Evolutionary conservation across 1,140 invertebrate genomes (phyloP).

Genomic region (Dreissena rostriformis): DNA sequence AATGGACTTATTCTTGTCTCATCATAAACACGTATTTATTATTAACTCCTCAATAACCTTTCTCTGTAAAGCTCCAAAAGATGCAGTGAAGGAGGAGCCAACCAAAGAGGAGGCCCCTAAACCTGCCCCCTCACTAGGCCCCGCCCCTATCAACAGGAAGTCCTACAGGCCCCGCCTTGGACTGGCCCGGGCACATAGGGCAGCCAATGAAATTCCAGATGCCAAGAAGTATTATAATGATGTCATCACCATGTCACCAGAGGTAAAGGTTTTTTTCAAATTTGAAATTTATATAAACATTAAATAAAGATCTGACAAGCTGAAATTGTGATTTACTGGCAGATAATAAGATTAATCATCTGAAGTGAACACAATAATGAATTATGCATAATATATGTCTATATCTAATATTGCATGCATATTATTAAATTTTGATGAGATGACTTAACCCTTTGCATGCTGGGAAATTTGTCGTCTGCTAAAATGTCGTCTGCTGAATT

Average conservation of each 20-base stretch:
- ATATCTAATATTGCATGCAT: too few species aligned
- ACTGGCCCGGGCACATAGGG: constrained; percentile 74
- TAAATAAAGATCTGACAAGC: background rate
- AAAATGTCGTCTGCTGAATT: too few species aligned
- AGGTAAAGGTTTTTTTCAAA: constrained; percentile 64
- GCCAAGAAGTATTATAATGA: constrained; percentile 77
- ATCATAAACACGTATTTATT: too few species aligned
- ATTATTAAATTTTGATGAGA: too few species aligned
- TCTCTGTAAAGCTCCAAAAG: constrained; percentile 24
- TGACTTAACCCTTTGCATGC: too few species aligned
- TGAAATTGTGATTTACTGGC: background rate
- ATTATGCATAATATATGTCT: background rate
- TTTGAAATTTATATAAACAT: background rate
- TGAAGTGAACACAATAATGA: background rate
- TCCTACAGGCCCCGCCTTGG: constrained; percentile 75
- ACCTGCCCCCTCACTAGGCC: constrained; percentile 49
- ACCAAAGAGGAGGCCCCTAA: constrained; percentile 34
- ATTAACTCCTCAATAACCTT: too few species aligned
- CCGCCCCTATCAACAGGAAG: constrained; percentile 74
- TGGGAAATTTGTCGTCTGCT: too few species aligned
- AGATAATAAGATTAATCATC: background rate
- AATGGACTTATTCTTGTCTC: too few species aligned
- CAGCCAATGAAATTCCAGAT: constrained; percentile 68
- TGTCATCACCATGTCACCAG: constrained; percentile 78
- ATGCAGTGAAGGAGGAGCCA: constrained; percentile 36